Conservation (phyloP, 2,797 vertebrate species). For the Paramormyrops hopkinsi region DNA sequence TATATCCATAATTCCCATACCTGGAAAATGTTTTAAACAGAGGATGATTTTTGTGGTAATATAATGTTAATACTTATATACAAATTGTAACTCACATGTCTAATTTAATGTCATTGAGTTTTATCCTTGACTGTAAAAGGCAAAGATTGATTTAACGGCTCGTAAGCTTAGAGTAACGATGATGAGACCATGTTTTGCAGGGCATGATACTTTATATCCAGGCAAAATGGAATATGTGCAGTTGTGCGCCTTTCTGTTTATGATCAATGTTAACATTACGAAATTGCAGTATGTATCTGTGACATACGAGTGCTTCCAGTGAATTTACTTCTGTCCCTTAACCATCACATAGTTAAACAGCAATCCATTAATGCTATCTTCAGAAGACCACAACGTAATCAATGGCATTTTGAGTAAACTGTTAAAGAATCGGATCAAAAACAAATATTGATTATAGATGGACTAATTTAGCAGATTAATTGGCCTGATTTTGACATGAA, state of each 20-base stretch:
- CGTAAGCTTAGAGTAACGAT: background rate
- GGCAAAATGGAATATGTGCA: background rate
- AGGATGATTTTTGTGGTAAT: background rate
- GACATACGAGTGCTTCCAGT: background rate
- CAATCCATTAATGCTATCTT: background rate
- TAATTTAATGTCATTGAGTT: constrained; percentile 2
- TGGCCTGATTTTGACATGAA: background rate
- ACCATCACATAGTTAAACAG: background rate
- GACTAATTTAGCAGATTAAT: background rate
- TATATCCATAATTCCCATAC: background rate
- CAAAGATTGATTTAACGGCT: background rate
- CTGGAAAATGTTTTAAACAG: background rate
- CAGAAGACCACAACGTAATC: background rate
- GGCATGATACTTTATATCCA: background rate
- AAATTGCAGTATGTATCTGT: background rate
- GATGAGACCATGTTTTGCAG: background rate
- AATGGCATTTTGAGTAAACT: background rate
- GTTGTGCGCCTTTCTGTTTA: background rate
- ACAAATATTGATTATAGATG: background rate
- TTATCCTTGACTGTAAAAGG: background rate
- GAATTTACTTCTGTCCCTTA: background rate
- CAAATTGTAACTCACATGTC: background rate
- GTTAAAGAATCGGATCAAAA: background rate
- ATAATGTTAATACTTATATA: background rate
- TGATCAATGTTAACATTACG: background rate